Evolutionary conservation across 1,140 invertebrate genomes (phyloP), one percentile per base, ranked within the genome.

Genomic region (Microvelia longipes): DNA sequence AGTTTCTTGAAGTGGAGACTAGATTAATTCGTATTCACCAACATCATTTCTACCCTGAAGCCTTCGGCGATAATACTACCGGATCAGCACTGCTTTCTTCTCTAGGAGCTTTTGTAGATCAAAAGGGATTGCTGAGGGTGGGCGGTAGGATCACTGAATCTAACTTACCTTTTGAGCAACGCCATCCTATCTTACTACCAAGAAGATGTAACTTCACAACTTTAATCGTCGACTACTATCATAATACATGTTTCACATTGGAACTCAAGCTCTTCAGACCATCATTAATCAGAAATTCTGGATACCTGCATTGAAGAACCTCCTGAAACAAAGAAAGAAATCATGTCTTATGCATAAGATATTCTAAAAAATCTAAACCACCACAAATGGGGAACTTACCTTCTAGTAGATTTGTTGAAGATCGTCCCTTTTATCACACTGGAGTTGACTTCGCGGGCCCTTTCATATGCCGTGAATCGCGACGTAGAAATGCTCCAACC

Each of bases 391-490:
- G 73, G 5, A 60, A 76, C 61, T 68, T 80, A 1, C 78, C 78
- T 1, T 25, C 13, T 28, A 60, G 72, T 28, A 27, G 78, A 50
- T 74, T 81, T 0, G 73, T 24, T 25, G 70, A 75, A 14, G 27
- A 73, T 2, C 66, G 70, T 25, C 67, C 77, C 2, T 81, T 82
- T 71, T 25, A 69, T 61, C 69, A 74, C 26, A 68, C 71, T 24
- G 81, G 80, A 5, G 71, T 80, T 0, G 81, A 82, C 70, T 81
- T 77, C 68, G 77, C 76, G 5, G 80, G 80, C 0, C 80, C 80
- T 0, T 77, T 83, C 27, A 26, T 72, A 0, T 73, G 80, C 2
- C 80, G 76, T 73, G 69, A 70, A 2, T 68, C 69, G 26, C 72
- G 71, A 25, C 67, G 73, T 14, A 70, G 76, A 28, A 73, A 74